Percentiles rank a stretch among this genome's conserved stretches.
Conservation (phyloP, 1,140 invertebrate species). For the Drosophila busckii region DNA sequence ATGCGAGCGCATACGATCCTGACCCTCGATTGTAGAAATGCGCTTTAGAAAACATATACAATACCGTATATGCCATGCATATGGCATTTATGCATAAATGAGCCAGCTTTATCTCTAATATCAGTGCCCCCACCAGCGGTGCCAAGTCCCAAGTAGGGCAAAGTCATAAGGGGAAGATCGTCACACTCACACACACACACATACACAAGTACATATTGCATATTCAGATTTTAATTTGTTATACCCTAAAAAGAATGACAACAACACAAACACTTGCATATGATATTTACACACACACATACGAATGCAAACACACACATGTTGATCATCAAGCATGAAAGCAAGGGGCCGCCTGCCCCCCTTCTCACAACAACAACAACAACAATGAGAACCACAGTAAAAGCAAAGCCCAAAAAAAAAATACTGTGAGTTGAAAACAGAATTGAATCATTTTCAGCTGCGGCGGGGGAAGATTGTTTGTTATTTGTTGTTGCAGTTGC, state of each 20-base stretch:
- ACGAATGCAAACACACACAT: conserved; percentile 15
- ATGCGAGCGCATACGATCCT: conserved; percentile 8
- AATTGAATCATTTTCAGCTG: conserved; percentile 6
- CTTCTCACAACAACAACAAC: too few species aligned
- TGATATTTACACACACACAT: not conserved
- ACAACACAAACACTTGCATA: conserved; percentile 7
- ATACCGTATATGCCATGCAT: not conserved
- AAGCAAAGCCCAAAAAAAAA: not conserved
- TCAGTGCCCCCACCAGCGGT: conserved; percentile 12
- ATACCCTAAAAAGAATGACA: conserved; percentile 17
- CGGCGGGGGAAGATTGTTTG: conserved; percentile 1
- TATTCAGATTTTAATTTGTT: conserved; percentile 33
- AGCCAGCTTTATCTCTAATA: conserved; percentile 38
- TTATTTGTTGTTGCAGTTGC: not conserved
- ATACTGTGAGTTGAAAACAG: conserved; percentile 13
- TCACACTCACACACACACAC: conserved; percentile 4
- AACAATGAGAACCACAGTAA: conserved; percentile 9
- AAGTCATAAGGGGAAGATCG: too few species aligned
- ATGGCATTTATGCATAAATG: conserved; percentile 20
- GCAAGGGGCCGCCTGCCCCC: conserved; percentile 32
- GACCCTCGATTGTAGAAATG: conserved; percentile 19
- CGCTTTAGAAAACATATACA: not conserved
- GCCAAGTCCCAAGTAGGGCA: not conserved
- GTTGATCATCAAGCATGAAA: conserved; percentile 42
- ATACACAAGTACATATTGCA: conserved; percentile 1